Conservation (phyloP, 2,888 invertebrate genomes). For the Andrena camellia region DNA sequence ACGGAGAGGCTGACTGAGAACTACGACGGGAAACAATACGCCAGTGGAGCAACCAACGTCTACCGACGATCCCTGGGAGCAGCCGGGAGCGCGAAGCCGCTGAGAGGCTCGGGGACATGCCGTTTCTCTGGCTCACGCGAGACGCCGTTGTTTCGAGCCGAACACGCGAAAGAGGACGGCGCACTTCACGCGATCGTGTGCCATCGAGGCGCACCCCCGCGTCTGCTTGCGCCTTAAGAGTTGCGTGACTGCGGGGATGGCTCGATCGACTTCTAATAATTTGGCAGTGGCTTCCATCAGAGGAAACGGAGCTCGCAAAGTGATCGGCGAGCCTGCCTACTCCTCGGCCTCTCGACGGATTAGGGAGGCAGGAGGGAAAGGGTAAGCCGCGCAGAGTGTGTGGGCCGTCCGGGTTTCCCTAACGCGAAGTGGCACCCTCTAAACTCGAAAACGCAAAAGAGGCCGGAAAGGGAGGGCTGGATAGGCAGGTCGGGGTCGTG, state of each 20-base stretch:
- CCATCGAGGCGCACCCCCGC: conserved; percentile 7
- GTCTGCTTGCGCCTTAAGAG: background rate
- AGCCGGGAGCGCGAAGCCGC: background rate
- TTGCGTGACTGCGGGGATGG: background rate
- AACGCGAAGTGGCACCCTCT: conserved; percentile 71
- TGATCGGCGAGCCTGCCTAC: background rate
- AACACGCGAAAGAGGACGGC: background rate
- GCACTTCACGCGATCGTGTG: conserved; percentile 17
- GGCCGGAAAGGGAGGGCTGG: conserved; percentile 9
- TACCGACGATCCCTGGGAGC: background rate
- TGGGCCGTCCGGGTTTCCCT: conserved; percentile 58
- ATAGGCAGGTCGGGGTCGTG: conserved; percentile 3
- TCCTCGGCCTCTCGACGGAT: conserved; percentile 12
- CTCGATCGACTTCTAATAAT: background rate
- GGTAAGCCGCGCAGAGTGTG: background rate
- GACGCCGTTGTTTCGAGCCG: conserved; percentile 2
- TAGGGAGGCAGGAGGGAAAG: conserved; percentile 13
- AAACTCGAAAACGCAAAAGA: conserved; percentile 70
- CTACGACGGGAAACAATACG: conserved; percentile 28
- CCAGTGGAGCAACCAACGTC: background rate
- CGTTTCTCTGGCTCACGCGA: background rate
- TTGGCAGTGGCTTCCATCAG: background rate
- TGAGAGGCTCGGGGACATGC: background rate
- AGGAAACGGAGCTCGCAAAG: background rate
- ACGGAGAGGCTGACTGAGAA: background rate